Percentiles rank a stretch among this genome's conserved stretches.
These are phyloP conservation scores for Thripadectes ignobilis DNA, from an alignment of 2,797 vertebrate species.

Conservation along the genomic window DNA sequence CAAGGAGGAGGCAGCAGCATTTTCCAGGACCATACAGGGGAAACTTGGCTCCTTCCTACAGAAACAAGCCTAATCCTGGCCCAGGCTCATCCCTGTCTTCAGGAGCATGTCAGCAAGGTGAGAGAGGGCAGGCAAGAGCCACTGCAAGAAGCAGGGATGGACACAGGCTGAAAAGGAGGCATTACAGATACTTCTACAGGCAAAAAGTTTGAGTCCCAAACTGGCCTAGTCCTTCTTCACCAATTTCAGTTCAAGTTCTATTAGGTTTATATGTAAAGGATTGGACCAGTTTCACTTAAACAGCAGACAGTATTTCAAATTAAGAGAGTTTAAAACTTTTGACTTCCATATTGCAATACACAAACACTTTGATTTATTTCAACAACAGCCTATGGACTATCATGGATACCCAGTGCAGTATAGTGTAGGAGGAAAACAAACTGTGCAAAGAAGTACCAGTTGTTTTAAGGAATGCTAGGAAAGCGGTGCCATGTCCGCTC, in stretches of 20 bases:
- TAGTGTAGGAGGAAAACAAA: neutral
- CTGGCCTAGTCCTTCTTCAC: neutral
- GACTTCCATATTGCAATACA: neutral
- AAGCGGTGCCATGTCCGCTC: neutral
- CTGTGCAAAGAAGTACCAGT: neutral
- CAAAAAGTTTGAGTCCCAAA: neutral
- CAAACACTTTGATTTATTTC: neutral
- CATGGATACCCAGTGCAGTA: no score
- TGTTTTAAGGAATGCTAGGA: neutral
- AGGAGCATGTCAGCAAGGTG: neutral
- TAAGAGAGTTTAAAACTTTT: neutral
- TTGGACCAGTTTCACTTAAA: neutral
- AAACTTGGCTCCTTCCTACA: neutral
- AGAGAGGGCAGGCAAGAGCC: neutral
- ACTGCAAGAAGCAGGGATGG: neutral
- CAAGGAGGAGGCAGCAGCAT: neutral
- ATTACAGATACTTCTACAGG: neutral
- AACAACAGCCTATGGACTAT: neutral
- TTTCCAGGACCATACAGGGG: neutral
- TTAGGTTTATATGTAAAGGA: neutral
- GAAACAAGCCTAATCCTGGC: neutral
- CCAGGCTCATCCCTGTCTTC: neutral
- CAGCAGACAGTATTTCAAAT: neutral
- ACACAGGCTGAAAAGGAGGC: neutral
- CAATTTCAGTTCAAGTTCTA: neutral